Evolutionary conservation across 2,797 vertebrate genomes (phyloP), one percentile per base, ranked within the genome.

Genomic region (Distichodus sexfasciatus): DNA sequence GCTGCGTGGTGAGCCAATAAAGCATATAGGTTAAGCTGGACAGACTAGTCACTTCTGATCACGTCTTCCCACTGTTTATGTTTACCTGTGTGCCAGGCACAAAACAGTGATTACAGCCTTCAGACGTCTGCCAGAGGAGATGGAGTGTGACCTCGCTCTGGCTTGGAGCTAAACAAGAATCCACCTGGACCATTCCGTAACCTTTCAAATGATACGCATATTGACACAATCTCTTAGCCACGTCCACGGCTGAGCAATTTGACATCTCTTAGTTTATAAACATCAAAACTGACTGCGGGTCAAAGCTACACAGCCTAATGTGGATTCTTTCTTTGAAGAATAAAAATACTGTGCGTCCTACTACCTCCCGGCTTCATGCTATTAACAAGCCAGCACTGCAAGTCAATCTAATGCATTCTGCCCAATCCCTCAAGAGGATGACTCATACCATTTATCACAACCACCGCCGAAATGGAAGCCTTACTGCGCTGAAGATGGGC

Each of bases 361-460:
- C 46, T 41, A 24, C 23, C 53, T 63, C n/a, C 35, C 41, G 43
- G 35, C 61, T 31, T 65, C 11, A 46, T 40, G 43, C 24, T 47
- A 55, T 62, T 62, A 71, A 23, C n/a, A 31, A 33, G 26, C 33
- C 41, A 33, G 51, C 43, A 24, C 44, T 58, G 59, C 51, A 53
- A 51, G 68, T 24, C 46, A 51, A 47, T 29, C 62, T 65, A 72
- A 72, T 43, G 40, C 55, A 57, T 51, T 59, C 64, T 50, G 67
- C 61, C 53, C 36, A 69, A 66, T 65, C 64, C 48, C 28, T 60
- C 58, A 59, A 79, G 26, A 66, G 57, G 67, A 79, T 79, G 73
- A 76, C 57, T 79, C 77, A 79, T 71, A 43, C 58, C 38, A 65
- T 74, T 76, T 64, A 79, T 74, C 66, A 74, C 17, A 15, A 63